A percentile compares a stretch with the other conserved stretches of the same genome.
phyloP scores from a whole-genome alignment of 2,888 invertebrate genomes.

The Flexamia atlantica region DNA sequence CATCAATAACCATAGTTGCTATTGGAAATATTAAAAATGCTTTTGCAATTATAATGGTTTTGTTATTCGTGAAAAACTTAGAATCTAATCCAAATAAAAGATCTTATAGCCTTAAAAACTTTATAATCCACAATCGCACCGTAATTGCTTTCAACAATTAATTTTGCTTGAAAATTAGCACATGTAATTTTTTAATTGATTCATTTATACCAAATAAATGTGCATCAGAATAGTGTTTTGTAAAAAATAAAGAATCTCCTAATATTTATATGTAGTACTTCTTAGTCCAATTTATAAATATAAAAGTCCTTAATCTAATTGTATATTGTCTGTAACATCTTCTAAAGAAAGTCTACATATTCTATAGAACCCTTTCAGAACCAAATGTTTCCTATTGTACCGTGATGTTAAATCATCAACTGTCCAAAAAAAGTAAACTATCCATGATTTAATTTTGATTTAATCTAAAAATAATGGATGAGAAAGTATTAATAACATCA shows the following conservation, averaged over 20 bases:
- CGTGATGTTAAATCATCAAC: too few species aligned
- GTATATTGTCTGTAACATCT: constrained; percentile 47
- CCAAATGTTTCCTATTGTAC: neutral
- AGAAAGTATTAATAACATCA: too few species aligned
- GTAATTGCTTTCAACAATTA: neutral
- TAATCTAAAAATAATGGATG: too few species aligned
- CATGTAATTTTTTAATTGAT: neutral
- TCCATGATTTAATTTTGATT: too few species aligned
- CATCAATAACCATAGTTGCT: neutral
- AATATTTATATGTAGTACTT: neutral
- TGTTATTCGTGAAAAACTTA: too few species aligned
- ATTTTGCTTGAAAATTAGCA: neutral
- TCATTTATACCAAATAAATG: neutral
- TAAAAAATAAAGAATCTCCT: neutral
- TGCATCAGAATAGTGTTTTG: neutral
- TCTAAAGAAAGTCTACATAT: neutral
- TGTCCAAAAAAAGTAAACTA: too few species aligned
- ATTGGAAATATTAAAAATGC: neutral
- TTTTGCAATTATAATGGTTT: too few species aligned
- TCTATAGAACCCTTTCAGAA: neutral
- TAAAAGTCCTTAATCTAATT: constrained; percentile 35
- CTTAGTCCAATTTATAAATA: too few species aligned
- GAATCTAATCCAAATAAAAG: too few species aligned
- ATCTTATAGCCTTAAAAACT: neutral
- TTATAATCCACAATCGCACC: too few species aligned